phyloP scores from a whole-genome alignment of 2,113 vertebrate genomes.

The Catharus bicknelli region DNA sequence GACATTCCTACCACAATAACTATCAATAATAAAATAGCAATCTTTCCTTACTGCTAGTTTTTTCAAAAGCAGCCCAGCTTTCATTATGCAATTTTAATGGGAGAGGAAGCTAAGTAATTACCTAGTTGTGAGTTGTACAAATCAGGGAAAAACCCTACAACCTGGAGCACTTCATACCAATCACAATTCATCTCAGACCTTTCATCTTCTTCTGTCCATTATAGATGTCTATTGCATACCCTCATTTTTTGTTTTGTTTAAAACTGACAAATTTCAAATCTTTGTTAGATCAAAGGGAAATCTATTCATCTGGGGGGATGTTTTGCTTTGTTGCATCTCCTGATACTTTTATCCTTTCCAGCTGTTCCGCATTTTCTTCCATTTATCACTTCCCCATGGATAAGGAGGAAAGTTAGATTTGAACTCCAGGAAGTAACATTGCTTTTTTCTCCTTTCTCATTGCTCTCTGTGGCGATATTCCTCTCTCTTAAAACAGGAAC shows the following conservation, averaged over 20 bases:
- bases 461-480: not conserved
- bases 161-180: not conserved
- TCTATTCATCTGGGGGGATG: not conserved
- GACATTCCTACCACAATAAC: not conserved
- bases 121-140: not conserved
- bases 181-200: not conserved
- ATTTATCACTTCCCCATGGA: not conserved
- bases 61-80: not conserved
- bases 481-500: not conserved
- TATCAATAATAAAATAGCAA: not conserved
- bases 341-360: slow-evolving; percentile 21
- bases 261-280: not conserved
- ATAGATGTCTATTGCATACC: not conserved
- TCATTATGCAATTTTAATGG: not conserved
- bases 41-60: not conserved
- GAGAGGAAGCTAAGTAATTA: not conserved
- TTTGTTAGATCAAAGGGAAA: slow-evolving; percentile 25
- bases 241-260: slow-evolving; percentile 6
- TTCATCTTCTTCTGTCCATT: slow-evolving; percentile 12
- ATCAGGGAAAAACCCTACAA: not conserved
- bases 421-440: not conserved
- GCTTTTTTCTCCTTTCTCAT: not conserved
- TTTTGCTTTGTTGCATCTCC: slow-evolving; percentile 13
- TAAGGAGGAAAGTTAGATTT: not conserved
- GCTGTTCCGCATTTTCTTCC: not conserved